Evolutionary conservation across 2,797 vertebrate species (phyloP).

Genomic region (Pempheris klunzingeri): DNA sequence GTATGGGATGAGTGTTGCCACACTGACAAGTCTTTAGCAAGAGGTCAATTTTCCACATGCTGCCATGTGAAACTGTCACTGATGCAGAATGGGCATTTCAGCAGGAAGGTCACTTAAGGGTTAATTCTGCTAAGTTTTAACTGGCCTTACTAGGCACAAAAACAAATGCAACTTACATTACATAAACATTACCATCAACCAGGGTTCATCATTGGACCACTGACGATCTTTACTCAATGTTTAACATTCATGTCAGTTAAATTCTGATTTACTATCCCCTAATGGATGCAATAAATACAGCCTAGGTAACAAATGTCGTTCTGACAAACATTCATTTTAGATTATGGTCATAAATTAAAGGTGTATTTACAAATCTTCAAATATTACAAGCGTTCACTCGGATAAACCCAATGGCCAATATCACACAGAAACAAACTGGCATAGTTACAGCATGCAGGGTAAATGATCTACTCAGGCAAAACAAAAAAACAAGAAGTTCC

Average conservation of each 20-base stretch:
- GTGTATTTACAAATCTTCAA: slow-evolving; percentile 31
- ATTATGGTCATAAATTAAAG: slow-evolving; percentile 40
- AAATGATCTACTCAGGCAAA: slow-evolving; percentile 85
- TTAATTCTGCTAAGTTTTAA: slow-evolving; percentile 43
- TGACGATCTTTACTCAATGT: neutral
- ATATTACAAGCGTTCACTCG: slow-evolving; percentile 38
- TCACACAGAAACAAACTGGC: slow-evolving; percentile 62
- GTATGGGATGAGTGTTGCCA: slow-evolving; percentile 18
- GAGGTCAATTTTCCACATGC: slow-evolving; percentile 43
- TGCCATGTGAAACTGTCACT: slow-evolving; percentile 41
- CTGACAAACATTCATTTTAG: slow-evolving; percentile 24
- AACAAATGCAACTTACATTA: slow-evolving; percentile 19
- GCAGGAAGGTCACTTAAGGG: slow-evolving; percentile 57
- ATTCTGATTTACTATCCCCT: slow-evolving; percentile 20
- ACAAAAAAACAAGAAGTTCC: slow-evolving; percentile 76
- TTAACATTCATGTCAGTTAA: slow-evolving; percentile 32
- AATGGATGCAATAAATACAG: slow-evolving; percentile 27
- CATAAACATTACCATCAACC: slow-evolving; percentile 11
- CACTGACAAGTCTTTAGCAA: slow-evolving; percentile 38
- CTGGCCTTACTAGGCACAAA: slow-evolving; percentile 29
- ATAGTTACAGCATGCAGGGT: slow-evolving; percentile 65
- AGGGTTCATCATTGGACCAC: slow-evolving; percentile 13
- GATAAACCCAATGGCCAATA: slow-evolving; percentile 62
- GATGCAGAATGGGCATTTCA: slow-evolving; percentile 49
- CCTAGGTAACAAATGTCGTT: slow-evolving; percentile 16